Evolutionary conservation across 2,113 vertebrate species (phyloP).

Genomic region (Percina caprodes): DNA sequence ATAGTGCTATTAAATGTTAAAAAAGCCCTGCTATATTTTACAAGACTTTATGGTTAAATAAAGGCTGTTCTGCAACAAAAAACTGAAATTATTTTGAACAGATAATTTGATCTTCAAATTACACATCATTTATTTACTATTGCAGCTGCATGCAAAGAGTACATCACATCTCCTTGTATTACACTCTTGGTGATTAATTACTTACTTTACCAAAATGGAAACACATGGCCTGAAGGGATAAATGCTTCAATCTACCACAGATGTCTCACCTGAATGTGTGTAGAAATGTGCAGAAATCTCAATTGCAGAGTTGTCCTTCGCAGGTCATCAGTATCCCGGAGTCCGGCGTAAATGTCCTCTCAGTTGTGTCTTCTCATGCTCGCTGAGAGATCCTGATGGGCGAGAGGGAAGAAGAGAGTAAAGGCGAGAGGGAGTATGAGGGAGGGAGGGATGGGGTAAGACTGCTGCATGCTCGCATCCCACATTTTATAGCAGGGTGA

Average conservation of each 20-base stretch:
- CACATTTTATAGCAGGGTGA: conserved; percentile 88
- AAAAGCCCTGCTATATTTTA: not conserved
- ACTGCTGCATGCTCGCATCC: conserved; percentile 67
- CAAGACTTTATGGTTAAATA: not conserved
- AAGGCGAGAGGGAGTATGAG: conserved; percentile 24
- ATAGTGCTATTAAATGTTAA: not conserved
- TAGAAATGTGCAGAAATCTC: conserved; percentile 54
- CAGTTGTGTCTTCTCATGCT: conserved; percentile 68
- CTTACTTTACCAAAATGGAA: not conserved
- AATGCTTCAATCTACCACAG: not conserved
- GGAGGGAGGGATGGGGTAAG: conserved; percentile 56
- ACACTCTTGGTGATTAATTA: not conserved
- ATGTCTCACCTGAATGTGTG: conserved; percentile 66
- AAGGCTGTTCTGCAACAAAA: not conserved
- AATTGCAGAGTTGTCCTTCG: conserved; percentile 9
- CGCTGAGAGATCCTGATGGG: conserved; percentile 50
- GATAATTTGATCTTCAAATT: not conserved
- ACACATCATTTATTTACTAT: not conserved
- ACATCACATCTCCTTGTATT: not conserved
- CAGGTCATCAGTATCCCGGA: conserved; percentile 56
- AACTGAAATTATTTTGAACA: not conserved
- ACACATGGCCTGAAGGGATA: not conserved
- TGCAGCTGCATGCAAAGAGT: not conserved
- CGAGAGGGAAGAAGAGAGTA: conserved; percentile 34
- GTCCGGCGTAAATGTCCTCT: conserved; percentile 57